These are phyloP conservation scores for Crocallis elinguaria DNA, from an alignment of 2,888 invertebrate genomes.

Conservation along the genomic window DNA sequence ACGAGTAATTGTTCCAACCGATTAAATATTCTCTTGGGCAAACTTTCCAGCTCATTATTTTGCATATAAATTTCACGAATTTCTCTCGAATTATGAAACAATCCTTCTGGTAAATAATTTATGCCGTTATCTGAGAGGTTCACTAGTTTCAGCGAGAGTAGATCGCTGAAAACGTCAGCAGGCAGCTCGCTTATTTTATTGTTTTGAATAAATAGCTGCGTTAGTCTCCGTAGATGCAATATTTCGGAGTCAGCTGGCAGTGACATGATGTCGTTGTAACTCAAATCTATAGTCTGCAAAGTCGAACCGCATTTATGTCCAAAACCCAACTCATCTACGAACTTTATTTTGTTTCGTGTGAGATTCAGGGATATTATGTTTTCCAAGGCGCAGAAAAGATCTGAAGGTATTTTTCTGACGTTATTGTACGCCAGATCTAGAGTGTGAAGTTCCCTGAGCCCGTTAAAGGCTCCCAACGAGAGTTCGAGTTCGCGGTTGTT, in stretches of 20 bases:
- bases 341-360: slow-evolving; percentile 92
- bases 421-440: slow-evolving; percentile 93
- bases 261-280: slow-evolving; percentile 90
- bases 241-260: slow-evolving; percentile 91
- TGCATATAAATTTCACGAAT: slow-evolving; percentile 93
- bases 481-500: slow-evolving; percentile 89
- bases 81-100: slow-evolving; percentile 92
- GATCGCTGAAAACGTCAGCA: slow-evolving; percentile 90
- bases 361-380: slow-evolving; percentile 93
- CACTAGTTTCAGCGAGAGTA: slow-evolving; percentile 91
- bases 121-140: slow-evolving; percentile 95
- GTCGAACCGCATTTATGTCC: slow-evolving; percentile 86
- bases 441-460: slow-evolving; percentile 90
- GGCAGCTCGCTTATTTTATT: slow-evolving; percentile 93
- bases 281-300: slow-evolving; percentile 91
- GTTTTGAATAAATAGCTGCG: slow-evolving; percentile 91
- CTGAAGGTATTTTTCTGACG: slow-evolving; percentile 90
- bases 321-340: slow-evolving; percentile 91
- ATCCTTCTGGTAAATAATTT: slow-evolving; percentile 90
- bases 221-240: slow-evolving; percentile 90
- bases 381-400: slow-evolving; percentile 91
- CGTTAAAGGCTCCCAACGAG: slow-evolving; percentile 88
- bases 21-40: slow-evolving; percentile 93
- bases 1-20: slow-evolving; percentile 93
- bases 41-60: slow-evolving; percentile 92